Percentiles rank a stretch among this genome's conserved stretches.
Evolutionary conservation across 2,113 vertebrate species (phyloP).

Genomic region (Coregonus clupeaformis): DNA sequence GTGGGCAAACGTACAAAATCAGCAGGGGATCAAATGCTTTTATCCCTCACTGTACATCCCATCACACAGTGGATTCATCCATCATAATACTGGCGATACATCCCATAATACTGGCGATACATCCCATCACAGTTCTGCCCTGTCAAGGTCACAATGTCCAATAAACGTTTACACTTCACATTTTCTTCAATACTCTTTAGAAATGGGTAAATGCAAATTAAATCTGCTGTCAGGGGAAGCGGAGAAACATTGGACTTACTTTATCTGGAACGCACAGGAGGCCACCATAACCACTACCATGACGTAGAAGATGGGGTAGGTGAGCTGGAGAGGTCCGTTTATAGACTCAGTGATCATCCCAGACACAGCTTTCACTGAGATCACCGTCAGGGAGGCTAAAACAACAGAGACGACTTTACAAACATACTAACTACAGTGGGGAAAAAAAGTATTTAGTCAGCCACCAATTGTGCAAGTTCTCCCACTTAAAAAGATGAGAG

Average conservation of each 20-base stretch:
- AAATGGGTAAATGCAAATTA: neutral
- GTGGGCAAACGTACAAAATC: too few species aligned
- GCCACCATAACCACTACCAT: constrained; percentile 87
- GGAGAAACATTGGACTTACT: constrained; percentile 80
- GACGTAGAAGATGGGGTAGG: constrained; percentile 91
- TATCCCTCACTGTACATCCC: too few species aligned
- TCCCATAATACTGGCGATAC: too few species aligned
- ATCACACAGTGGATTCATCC: too few species aligned
- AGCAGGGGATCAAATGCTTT: too few species aligned
- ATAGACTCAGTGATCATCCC: constrained; percentile 91
- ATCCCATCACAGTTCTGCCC: too few species aligned
- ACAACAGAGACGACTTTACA: constrained; percentile 27
- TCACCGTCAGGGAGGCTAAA: constrained; percentile 90
- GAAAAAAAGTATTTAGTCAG: too few species aligned
- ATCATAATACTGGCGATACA: too few species aligned
- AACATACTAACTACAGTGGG: neutral
- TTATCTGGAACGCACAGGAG: constrained; percentile 94
- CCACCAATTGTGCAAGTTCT: too few species aligned
- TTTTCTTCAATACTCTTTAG: neutral
- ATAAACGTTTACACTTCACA: too few species aligned
- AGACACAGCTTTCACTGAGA: constrained; percentile 92
- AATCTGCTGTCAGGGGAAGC: neutral
- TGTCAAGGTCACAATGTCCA: too few species aligned
- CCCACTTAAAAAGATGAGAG: too few species aligned
- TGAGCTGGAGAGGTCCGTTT: constrained; percentile 87